Conservation (phyloP, 2,797 vertebrate species). For the Gadopsis marmoratus region DNA sequence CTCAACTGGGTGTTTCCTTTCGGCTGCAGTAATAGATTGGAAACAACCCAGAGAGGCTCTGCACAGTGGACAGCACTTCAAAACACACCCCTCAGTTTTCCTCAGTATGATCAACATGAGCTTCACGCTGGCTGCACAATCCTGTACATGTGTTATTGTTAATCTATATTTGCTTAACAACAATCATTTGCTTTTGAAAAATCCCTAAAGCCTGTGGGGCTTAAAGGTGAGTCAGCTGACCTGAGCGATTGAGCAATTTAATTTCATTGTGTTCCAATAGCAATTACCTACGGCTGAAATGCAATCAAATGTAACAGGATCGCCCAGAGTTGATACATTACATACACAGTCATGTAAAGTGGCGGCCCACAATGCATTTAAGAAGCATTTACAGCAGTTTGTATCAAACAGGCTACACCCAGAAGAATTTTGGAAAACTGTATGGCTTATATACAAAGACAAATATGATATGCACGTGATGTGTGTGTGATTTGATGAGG, state of each 20-base stretch:
- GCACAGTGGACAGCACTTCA: constrained; percentile 33
- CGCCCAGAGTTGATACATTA: not conserved
- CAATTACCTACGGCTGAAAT: not conserved
- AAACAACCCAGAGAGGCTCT: constrained; percentile 49
- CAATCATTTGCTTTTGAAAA: not conserved
- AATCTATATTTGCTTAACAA: not conserved
- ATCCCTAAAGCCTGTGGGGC: not conserved
- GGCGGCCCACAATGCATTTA: too few relatives aligned
- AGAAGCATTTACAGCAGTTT: too few relatives aligned
- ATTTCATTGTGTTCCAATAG: not conserved
- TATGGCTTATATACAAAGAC: not conserved
- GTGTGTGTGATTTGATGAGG: not conserved
- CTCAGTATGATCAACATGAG: constrained; percentile 24
- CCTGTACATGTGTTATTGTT: not conserved
- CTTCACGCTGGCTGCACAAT: not conserved
- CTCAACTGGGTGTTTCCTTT: constrained; percentile 66
- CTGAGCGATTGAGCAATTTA: not conserved
- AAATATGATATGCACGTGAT: not conserved
- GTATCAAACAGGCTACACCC: not conserved
- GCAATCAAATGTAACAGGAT: not conserved
- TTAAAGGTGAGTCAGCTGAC: not conserved
- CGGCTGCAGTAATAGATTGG: constrained; percentile 50
- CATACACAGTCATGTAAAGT: not conserved
- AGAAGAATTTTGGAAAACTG: not conserved
- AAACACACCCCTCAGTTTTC: constrained; percentile 41